phyloP scores from a whole-genome alignment of 2,888 invertebrate genomes.

The Drosophila birchii region DNA sequence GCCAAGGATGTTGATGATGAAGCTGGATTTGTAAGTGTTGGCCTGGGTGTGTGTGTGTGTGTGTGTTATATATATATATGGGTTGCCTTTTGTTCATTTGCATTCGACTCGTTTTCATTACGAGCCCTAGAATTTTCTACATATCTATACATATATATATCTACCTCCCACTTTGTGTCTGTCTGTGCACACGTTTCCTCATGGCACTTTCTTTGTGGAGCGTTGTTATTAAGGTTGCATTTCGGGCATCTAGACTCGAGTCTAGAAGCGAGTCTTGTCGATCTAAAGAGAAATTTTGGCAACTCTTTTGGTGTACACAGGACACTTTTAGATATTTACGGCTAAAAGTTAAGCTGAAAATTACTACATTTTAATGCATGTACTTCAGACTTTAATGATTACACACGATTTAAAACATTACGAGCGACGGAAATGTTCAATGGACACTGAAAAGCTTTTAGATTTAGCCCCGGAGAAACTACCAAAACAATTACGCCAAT shows the following conservation, averaged over 20 bases:
- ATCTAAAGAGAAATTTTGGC: background rate
- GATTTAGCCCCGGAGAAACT: constrained; percentile 53
- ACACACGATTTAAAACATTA: background rate
- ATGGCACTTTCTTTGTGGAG: constrained; percentile 32
- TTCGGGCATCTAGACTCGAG: constrained; percentile 51
- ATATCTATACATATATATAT: constrained; percentile 14
- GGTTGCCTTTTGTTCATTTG: constrained; percentile 77
- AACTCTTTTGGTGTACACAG: background rate
- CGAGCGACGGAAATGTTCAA: background rate
- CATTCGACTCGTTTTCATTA: constrained; percentile 79
- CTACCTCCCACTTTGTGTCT: constrained; percentile 2
- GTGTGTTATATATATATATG: constrained; percentile 28
- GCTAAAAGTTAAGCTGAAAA: no score
- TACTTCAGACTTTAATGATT: no score
- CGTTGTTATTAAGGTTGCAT: constrained; percentile 74
- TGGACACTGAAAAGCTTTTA: constrained; percentile 70
- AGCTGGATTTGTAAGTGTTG: constrained; percentile 22
- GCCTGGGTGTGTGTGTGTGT: constrained; percentile 27
- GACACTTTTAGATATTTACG: no score
- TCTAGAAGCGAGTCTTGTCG: constrained; percentile 48
- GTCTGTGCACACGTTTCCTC: constrained; percentile 22
- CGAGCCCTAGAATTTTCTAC: constrained; percentile 49
- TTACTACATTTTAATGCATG: no score
- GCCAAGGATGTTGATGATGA: constrained; percentile 70
- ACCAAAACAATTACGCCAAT: constrained; percentile 76